Evolutionary conservation across 2,113 vertebrate species (phyloP).

Genomic region (Centrocercus urophasianus): DNA sequence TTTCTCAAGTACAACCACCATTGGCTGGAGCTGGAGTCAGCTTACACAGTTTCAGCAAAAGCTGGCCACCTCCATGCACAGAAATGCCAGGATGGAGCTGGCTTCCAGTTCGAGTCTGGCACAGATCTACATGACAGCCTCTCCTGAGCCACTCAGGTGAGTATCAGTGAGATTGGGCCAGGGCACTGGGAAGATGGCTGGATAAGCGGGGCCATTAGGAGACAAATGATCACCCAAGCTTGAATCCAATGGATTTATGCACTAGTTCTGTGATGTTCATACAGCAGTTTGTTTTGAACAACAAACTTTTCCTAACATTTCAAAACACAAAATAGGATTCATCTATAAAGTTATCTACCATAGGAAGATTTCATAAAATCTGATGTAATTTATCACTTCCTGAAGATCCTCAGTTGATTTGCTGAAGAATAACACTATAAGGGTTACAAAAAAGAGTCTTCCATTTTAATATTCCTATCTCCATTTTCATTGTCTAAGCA

Average conservation of each 20-base stretch:
- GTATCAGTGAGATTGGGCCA: not conserved
- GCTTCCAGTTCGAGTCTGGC: not conserved
- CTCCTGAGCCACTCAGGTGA: not conserved
- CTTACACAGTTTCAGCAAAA: conserved; percentile 21
- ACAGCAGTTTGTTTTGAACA: not conserved
- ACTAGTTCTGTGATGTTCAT: not conserved
- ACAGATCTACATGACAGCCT: not conserved
- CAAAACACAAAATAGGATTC: not conserved
- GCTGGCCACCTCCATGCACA: not conserved
- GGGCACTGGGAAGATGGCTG: not conserved
- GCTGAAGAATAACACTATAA: not conserved
- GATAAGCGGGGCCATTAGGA: not conserved
- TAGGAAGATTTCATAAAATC: not conserved
- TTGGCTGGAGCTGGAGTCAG: conserved; percentile 7
- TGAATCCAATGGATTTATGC: not conserved
- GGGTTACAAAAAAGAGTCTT: not conserved
- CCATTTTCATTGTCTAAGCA: not conserved
- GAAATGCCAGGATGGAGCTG: not conserved
- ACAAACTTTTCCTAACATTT: not conserved
- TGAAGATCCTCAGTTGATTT: not conserved
- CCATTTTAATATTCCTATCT: not conserved
- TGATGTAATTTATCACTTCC: not conserved
- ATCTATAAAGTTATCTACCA: not conserved
- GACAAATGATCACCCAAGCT: not conserved
- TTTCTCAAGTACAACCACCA: conserved; percentile 2